phyloP scores from a whole-genome alignment of 2,113 vertebrate genomes.

The Xenus cinereus region DNA sequence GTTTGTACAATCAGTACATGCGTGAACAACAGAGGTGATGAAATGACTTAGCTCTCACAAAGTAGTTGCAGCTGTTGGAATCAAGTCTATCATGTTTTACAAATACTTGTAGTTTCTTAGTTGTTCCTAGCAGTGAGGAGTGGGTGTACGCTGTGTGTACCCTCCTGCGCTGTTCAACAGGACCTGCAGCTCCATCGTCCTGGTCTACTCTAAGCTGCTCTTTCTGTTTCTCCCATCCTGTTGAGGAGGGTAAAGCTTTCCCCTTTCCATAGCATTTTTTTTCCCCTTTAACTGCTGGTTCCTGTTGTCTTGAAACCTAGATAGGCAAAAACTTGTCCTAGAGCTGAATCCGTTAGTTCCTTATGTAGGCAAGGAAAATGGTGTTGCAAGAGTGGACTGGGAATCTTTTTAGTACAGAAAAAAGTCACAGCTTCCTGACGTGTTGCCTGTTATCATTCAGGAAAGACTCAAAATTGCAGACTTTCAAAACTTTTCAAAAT shows the following conservation, averaged over 20 bases:
- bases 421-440: not conserved
- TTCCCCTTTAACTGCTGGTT: not conserved
- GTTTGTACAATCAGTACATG: not conserved
- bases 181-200: not conserved
- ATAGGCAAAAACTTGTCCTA: not conserved
- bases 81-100: not conserved
- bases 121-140: not conserved
- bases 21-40: not conserved
- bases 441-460: not conserved
- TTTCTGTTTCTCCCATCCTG: not conserved
- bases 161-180: not conserved
- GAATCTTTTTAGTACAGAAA: not conserved
- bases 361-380: not conserved
- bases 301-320: not conserved
- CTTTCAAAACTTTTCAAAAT: not conserved
- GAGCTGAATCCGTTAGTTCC: not conserved
- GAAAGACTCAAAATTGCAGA: not conserved
- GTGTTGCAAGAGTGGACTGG: not conserved
- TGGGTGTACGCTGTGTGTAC: accelerated
- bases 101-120: not conserved
- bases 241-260: not conserved
- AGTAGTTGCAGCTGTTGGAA: not conserved
- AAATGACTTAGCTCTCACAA: not conserved
- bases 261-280: not conserved
- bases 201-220: not conserved